Conservation (phyloP, 2,797 vertebrate species). For the Natrix natrix region DNA sequence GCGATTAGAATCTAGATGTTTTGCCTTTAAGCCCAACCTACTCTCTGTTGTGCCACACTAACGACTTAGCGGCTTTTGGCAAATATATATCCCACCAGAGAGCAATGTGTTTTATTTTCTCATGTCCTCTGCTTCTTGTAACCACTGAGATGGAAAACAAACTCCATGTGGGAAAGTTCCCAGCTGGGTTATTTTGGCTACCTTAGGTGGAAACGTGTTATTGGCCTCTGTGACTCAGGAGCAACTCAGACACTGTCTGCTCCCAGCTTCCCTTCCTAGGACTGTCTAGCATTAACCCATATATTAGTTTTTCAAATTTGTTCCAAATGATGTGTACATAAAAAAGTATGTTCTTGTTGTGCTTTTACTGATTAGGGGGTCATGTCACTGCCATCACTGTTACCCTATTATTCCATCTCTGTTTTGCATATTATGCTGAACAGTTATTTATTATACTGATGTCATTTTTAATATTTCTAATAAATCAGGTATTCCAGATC, state of each 20-base stretch:
- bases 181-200: slow-evolving; percentile 33
- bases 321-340: neutral
- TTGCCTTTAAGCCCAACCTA: neutral
- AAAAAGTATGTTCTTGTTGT: neutral
- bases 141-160: slow-evolving; percentile 38
- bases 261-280: slow-evolving; percentile 19
- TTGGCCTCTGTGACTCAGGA: slow-evolving; percentile 32
- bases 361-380: neutral
- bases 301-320: neutral
- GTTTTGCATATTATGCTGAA: neutral
- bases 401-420: neutral
- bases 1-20: neutral
- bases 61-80: neutral
- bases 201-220: slow-evolving; percentile 30
- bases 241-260: slow-evolving; percentile 34
- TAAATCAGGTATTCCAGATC: neutral
- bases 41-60: neutral
- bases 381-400: neutral
- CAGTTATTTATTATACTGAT: neutral
- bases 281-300: slow-evolving; percentile 14
- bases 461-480: neutral
- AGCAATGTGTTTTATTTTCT: slow-evolving; percentile 23
- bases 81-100: neutral
- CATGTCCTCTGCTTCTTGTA: neutral
- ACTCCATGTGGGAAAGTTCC: slow-evolving; percentile 32